Base-by-base conservation (phyloP, 2,888 invertebrate genomes). In the Escarpia spicata region DNA sequence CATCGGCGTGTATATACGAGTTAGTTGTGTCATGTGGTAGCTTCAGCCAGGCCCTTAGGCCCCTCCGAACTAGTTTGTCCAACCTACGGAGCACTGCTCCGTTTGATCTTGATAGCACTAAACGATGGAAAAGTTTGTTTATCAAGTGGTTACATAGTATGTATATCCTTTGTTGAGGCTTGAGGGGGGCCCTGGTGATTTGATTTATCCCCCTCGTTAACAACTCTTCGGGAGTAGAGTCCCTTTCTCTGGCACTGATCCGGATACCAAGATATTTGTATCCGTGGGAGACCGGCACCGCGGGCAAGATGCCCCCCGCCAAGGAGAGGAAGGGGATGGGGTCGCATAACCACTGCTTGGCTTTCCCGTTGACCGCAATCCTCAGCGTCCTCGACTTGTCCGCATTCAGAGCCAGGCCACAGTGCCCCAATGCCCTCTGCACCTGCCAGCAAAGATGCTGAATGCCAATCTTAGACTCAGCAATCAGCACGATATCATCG, bases 381-480 rank as follows among this genome's bases (percentile, higher is more conserved):
- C n/a, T 91, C 44, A 91, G 91, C 4, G 91, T n/a, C n/a, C 31
- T 91, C 0, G 91, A 91, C 91, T 91, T 91, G n/a, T 91, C n/a
- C 4, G 44, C n/a, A n/a, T 91, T 91, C 4, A 91, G 31, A 15
- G 31, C 4, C 4, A 91, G 91, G 31, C 91, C 91, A n/a, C 91
- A 45, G 8, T 45, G 6, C 6, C 8, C 6, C 8, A 45, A 10
- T 0, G 45, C 45, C 45, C 45, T 0, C 45, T 45, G 8, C 6
- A 45, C 6, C 6, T 45, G 45, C 8, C 8, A 6, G 8, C 8
- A 6, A 6, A 45, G 45, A 45, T 45, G 8, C 10, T 45, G 45
- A 0, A 45, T 0, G 45, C 45, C 45, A 10, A 10, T 10, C 10
- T 45, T 0, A 6, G 45, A 45, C 10, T 45, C 45, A 9, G 45